Percentiles rank a stretch among this genome's conserved stretches.
phyloP scores from a whole-genome alignment of 2,113 vertebrate genomes.

The Galemys pyrenaicus region DNA sequence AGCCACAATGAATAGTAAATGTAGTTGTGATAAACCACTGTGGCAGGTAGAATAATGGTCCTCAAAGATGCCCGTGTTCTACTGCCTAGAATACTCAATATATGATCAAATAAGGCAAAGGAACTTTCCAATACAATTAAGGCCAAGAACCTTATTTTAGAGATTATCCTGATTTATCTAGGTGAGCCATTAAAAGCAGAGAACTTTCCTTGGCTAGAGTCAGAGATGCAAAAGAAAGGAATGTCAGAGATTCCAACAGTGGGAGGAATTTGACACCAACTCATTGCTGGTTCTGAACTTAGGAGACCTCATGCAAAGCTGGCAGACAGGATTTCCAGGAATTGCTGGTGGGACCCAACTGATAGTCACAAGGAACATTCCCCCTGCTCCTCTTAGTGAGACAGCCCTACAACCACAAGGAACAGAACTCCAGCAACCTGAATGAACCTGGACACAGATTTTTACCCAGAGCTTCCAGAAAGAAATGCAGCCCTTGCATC shows the following conservation, averaged over 20 bases:
- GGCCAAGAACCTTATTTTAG: not conserved
- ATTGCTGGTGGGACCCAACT: not conserved
- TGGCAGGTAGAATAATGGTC: not conserved
- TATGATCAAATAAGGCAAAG: not conserved
- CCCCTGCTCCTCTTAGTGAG: not conserved
- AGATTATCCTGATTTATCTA: not conserved
- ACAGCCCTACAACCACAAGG: not conserved
- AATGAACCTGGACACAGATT: not conserved
- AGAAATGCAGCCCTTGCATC: not conserved
- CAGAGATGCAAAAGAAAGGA: not conserved
- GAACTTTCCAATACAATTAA: not conserved
- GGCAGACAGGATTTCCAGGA: not conserved
- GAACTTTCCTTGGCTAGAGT: not conserved
- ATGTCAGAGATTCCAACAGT: not conserved
- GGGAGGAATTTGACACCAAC: not conserved
- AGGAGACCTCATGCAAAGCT: rapidly evolving
- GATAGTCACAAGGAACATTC: no score
- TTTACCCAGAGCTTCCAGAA: not conserved
- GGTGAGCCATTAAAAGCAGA: not conserved
- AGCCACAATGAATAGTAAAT: not conserved
- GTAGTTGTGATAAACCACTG: not conserved
- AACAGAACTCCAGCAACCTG: not conserved
- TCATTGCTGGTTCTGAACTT: not conserved
- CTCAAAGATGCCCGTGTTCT: not conserved
- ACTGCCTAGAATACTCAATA: not conserved